Evolutionary conservation across 2,888 invertebrate species (phyloP).

Genomic region (Melanotus villosus): DNA sequence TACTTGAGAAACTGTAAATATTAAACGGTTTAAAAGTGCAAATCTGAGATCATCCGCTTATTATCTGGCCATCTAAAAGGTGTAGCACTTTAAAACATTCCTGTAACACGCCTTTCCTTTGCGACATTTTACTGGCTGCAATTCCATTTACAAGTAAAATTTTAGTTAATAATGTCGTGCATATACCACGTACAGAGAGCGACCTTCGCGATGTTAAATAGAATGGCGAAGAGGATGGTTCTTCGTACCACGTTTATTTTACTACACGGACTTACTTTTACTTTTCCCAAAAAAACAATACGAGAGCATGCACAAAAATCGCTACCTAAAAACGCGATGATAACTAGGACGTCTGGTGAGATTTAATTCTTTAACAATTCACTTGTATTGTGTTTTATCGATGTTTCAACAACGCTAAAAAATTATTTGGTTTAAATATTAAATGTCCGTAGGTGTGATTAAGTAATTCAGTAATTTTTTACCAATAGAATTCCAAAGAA

Average conservation of each 20-base stretch:
- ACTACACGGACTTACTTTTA: neutral
- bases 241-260: too few relatives aligned
- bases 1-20: neutral
- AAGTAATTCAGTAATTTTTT: neutral
- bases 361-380: too few relatives aligned
- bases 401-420: too few relatives aligned
- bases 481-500: neutral
- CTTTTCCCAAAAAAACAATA: slow-evolving; percentile 6
- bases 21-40: neutral
- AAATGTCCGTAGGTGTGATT: too few relatives aligned
- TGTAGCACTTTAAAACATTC: neutral
- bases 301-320: neutral
- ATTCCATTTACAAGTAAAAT: slow-evolving; percentile 22
- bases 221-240: neutral
- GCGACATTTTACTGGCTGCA: slow-evolving; percentile 11
- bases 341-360: too few relatives aligned
- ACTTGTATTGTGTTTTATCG: too few relatives aligned
- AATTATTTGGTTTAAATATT: too few relatives aligned
- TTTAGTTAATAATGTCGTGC: slow-evolving; percentile 3
- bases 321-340: too few relatives aligned
- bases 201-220: slow-evolving; percentile 8
- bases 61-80: neutral
- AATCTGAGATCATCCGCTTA: neutral
- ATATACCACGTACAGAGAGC: neutral
- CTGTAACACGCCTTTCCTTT: slow-evolving; percentile 6